Evolutionary conservation across 2,113 vertebrate species (phyloP).

Genomic region (Oostethus manadensis): DNA sequence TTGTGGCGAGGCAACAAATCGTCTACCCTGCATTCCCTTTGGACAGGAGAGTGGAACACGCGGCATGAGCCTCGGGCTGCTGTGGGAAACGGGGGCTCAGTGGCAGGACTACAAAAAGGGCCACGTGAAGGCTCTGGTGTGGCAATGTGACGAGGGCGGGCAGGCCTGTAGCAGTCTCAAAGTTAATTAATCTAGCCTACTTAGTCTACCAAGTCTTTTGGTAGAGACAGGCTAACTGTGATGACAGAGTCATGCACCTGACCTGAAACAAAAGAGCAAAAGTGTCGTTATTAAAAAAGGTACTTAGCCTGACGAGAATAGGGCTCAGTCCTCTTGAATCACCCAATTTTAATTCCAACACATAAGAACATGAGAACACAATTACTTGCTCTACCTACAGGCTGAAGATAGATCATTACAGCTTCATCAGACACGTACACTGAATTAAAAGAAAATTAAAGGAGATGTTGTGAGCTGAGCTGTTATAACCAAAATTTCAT

Average conservation of each 20-base stretch:
- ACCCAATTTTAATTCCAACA: too few relatives aligned
- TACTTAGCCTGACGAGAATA: too few relatives aligned
- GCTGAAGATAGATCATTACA: too few relatives aligned
- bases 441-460: too few relatives aligned
- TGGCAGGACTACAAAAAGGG: slow-evolving; percentile 12
- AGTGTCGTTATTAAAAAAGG: not conserved
- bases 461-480: too few relatives aligned
- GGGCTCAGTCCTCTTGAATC: too few relatives aligned
- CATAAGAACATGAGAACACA: too few relatives aligned
- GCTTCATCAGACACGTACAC: too few relatives aligned
- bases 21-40: slow-evolving; percentile 13
- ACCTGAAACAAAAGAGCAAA: not conserved
- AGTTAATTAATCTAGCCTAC: slow-evolving; percentile 23
- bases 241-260: slow-evolving; percentile 1
- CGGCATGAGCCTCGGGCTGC: slow-evolving; percentile 14
- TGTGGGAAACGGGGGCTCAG: slow-evolving; percentile 21
- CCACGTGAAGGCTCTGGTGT: slow-evolving; percentile 1
- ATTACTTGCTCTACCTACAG: too few relatives aligned
- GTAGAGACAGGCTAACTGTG: slow-evolving; percentile 10
- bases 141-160: not conserved
- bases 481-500: too few relatives aligned
- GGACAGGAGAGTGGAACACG: slow-evolving; percentile 8
- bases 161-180: slow-evolving; percentile 8
- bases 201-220: slow-evolving; percentile 4
- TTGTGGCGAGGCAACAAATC: slow-evolving; percentile 16